A percentile compares a stretch with the other conserved stretches of the same genome.
Evolutionary conservation across 2,113 vertebrate genomes (phyloP).

Genomic region (Phoenicopterus ruber): DNA sequence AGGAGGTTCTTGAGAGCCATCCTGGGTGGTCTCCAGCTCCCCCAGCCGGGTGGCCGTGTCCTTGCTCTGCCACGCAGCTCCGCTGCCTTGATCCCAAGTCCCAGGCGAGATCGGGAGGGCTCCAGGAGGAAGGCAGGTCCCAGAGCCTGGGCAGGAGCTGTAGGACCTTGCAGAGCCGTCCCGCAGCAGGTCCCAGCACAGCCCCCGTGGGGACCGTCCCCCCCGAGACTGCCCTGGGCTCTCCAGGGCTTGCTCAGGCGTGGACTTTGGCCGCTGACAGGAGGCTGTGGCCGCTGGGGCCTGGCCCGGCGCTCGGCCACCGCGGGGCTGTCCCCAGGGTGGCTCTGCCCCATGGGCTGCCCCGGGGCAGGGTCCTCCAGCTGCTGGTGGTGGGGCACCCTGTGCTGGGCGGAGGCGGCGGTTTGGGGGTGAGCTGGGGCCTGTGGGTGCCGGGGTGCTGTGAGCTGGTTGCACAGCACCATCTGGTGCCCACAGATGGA

Average conservation of each 20-base stretch:
- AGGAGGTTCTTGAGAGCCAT: neutral
- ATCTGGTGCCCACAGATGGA: neutral
- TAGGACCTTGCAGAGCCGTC: neutral
- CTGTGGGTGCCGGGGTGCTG: neutral
- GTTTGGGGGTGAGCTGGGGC: neutral
- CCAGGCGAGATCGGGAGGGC: neutral
- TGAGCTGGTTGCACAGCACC: slow-evolving; percentile 15
- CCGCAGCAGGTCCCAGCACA: neutral
- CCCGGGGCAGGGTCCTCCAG: neutral
- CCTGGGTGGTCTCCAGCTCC: neutral
- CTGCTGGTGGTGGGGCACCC: neutral
- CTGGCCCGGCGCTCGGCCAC: neutral
- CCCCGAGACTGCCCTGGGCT: neutral
- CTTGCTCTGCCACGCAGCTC: neutral
- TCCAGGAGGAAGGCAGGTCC: neutral
- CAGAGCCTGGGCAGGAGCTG: neutral
- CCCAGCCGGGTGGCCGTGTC: neutral
- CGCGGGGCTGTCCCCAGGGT: neutral
- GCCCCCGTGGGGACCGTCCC: accelerated
- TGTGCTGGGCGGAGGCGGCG: accelerated
- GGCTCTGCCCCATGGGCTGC: neutral
- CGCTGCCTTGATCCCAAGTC: neutral
- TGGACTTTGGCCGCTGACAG: neutral
- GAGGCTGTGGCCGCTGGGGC: neutral
- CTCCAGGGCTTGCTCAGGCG: neutral